These are phyloP conservation scores for Catalaphyllia jardinei DNA, from an alignment of 64 coral and sea anemone genomes.

Conservation along the genomic window DNA sequence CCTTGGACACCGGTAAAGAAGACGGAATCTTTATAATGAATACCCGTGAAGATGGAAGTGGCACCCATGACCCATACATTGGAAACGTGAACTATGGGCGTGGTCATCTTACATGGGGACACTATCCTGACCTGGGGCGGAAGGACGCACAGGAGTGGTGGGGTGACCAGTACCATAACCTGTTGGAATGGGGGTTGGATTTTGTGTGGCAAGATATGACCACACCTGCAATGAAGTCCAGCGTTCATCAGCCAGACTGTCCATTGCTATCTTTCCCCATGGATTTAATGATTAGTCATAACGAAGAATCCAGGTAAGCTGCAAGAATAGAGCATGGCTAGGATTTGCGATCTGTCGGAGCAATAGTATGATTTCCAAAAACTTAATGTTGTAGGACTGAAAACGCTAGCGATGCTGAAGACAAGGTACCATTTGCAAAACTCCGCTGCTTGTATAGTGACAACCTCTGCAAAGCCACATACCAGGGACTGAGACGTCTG, in stretches of 20 bases:
- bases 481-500: conserved; percentile 54
- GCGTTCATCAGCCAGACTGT: conserved; percentile 65
- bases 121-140: conserved; percentile 74
- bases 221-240: conserved; percentile 76
- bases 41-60: conserved; percentile 60
- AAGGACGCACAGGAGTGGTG: conserved; percentile 68
- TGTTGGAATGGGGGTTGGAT: conserved; percentile 74
- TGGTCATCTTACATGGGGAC: conserved; percentile 72
- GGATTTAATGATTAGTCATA: conserved; percentile 71
- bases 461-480: conserved; percentile 72
- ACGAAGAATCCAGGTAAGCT: conserved; percentile 65
- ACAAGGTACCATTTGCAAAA: conserved; percentile 73
- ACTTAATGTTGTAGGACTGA: not conserved
- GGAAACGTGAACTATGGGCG: conserved; percentile 79
- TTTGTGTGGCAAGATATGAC: conserved; percentile 89
- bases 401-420: conserved; percentile 2
- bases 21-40: conserved; percentile 51
- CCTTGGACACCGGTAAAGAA: conserved; percentile 58
- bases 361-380: not conserved
- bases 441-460: conserved; percentile 77
- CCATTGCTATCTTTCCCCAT: conserved; percentile 67
- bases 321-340: no score
- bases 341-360: no score
- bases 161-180: conserved; percentile 72
- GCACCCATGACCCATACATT: conserved; percentile 52